These are phyloP conservation scores for Melanogrammus aeglefinus DNA, from an alignment of 2,797 vertebrate species.

Conservation along the genomic window DNA sequence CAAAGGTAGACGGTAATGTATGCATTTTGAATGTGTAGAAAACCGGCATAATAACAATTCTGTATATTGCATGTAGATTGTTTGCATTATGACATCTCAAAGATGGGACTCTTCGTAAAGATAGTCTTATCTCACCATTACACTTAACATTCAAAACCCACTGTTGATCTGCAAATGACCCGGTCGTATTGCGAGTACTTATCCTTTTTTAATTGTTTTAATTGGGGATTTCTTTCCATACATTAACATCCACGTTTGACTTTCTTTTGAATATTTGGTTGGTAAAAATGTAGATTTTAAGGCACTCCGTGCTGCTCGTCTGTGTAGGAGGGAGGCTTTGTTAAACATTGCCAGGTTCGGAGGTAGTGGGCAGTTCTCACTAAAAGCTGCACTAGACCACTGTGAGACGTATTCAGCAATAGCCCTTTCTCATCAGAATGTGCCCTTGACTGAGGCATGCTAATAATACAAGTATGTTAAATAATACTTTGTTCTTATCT, in stretches of 20 bases:
- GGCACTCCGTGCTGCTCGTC: constrained; percentile 69
- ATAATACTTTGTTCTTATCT: neutral
- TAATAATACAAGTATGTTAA: constrained; percentile 29
- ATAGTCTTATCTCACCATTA: neutral
- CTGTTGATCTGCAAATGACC: neutral
- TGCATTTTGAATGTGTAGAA: neutral
- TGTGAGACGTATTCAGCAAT: constrained; percentile 41
- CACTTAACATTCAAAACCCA: neutral
- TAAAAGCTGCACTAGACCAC: constrained; percentile 56
- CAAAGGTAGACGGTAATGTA: neutral
- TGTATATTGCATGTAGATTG: neutral
- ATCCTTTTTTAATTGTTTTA: neutral
- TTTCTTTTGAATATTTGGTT: constrained; percentile 68
- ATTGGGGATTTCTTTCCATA: constrained; percentile 22
- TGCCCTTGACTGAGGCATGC: constrained; percentile 49
- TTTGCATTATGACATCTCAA: neutral
- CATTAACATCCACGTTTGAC: constrained; percentile 64
- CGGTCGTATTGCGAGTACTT: neutral
- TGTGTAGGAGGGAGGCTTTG: constrained; percentile 72
- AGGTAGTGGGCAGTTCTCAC: constrained; percentile 66
- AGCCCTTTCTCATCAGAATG: neutral
- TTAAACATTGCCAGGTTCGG: constrained; percentile 75
- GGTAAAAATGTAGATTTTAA: constrained; percentile 67
- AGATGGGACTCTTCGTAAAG: neutral
- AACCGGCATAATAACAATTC: neutral